Base-by-base conservation (phyloP, 2,113 vertebrate species). In the Hystrix brachyura region DNA sequence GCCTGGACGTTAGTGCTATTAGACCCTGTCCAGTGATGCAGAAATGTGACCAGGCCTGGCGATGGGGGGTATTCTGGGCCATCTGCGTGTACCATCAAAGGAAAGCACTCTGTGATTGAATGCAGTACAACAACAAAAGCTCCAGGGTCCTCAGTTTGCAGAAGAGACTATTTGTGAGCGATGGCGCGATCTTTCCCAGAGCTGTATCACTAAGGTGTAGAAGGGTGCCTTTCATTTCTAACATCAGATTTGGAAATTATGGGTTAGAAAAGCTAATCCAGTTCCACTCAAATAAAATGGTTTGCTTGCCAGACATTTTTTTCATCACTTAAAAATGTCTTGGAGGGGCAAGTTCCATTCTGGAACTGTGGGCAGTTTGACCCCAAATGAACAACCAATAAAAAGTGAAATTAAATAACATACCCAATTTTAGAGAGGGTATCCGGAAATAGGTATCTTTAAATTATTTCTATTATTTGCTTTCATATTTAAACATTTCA, bases 201-300 rank as follows among this genome's bases (percentile, higher is more conserved):
- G 80, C 83, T 65, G n/a, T 71, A 87, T 53, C 87, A 81, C 57
- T 76, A 76, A 69, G 84, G 59, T 87, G 51, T 76, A 53, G 84
- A 96, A 89, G 83, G 94, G 48, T 90, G 19, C 94, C 93, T 97
- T 97, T 97, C 92, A 90, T 97, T 97, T 97, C 94, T 97, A 93
- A 96, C 87, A 94, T 90, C 29, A 51, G 93, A 94, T 96, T 97
- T 95, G 87, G 69, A 97, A 97, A 97, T 97, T 83, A 97, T 98
- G 95, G 89, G 89, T 95, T 95, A 84, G 94, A 87, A 97, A 97
- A 97, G 94, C 97, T 94, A 95, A 97, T 98, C 97, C 83, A 94
- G 83, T 97, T 92, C 76, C 96, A 95, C 95, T 96, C 94, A 96
- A 96, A 95, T 95, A 92, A 97, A 98, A 94, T 72, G 87, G 91